These are phyloP conservation scores for Cygnus olor DNA, from an alignment of 2,797 vertebrate species.

Conservation along the genomic window DNA sequence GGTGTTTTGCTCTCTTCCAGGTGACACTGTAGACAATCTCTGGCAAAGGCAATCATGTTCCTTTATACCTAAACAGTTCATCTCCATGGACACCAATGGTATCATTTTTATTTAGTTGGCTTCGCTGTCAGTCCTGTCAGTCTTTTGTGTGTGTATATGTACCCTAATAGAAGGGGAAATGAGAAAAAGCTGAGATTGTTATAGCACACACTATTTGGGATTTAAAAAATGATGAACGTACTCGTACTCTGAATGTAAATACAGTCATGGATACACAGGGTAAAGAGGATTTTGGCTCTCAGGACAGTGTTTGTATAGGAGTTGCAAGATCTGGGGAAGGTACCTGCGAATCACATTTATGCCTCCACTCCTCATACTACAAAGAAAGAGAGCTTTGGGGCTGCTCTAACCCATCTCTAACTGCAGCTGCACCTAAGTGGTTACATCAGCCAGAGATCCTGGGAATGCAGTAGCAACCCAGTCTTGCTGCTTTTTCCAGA, in stretches of 20 bases:
- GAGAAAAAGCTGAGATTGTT: not conserved
- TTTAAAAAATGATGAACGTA: not conserved
- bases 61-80: not conserved
- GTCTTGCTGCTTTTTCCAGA: not conserved
- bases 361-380: not conserved
- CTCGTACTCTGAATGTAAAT: not conserved
- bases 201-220: not conserved
- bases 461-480: not conserved
- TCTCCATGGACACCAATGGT: not conserved
- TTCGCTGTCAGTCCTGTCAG: not conserved
- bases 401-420: not conserved
- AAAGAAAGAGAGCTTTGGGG: not conserved
- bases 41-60: not conserved
- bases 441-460: not conserved
- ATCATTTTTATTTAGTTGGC: not conserved
- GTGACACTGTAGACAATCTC: not conserved
- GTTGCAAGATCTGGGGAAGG: not conserved
- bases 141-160: not conserved
- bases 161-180: not conserved
- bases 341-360: not conserved
- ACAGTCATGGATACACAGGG: not conserved
- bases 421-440: not conserved
- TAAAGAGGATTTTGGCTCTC: not conserved
- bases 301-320: not conserved
- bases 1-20: not conserved